Base-by-base conservation (phyloP, 35 echinoderm and acorn worm species). In the Ophiothrix spiculata region DNA sequence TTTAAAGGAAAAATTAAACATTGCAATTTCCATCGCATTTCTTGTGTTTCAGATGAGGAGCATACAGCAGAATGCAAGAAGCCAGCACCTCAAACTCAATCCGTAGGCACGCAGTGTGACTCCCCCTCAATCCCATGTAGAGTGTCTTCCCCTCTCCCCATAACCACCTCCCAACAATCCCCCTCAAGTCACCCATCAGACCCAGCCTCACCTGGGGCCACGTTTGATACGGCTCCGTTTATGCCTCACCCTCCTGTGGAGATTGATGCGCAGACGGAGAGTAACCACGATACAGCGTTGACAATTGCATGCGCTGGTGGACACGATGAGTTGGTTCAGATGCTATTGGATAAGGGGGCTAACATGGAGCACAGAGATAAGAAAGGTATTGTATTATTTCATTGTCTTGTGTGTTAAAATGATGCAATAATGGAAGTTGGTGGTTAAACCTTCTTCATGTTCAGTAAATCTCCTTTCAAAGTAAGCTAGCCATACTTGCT, bases 231-330 rank as follows among this genome's bases (percentile, higher is more conserved):
- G 0, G 82, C 96, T 41, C 77, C 77, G n/a, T 91, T 94, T 34
- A 86, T 79, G 38, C 96, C 92, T 35, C 91, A 99, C 86, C 92
- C 91, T 16, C 92, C 96, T 1, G 96, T 99, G 17, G 96, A 99
- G 79, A 90, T 99, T 79, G 96, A 99, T 39, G 96, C 96, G 28
- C 96, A 94, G 82, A 99, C 96, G 17, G 96, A 99, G 86, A 99
- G 96, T 64, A 99, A 99, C 80, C 96, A 99, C 56, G 96, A 99
- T 79, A 99, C 96, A 34, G 96, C 96, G 31, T 74, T 99, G 82
- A 99, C 96, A 15, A 89, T 99, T 21, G 92, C 96, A 32, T 99
- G 96, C 54, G 96, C 96, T 0, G 92, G 96, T 38, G 96, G 96
- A 12, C 92, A 99, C 38, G 92, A 99, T 36, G 96, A 99, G 28